Conservation (phyloP, 2,888 invertebrate genomes). For the Stegophylla sp. region DNA sequence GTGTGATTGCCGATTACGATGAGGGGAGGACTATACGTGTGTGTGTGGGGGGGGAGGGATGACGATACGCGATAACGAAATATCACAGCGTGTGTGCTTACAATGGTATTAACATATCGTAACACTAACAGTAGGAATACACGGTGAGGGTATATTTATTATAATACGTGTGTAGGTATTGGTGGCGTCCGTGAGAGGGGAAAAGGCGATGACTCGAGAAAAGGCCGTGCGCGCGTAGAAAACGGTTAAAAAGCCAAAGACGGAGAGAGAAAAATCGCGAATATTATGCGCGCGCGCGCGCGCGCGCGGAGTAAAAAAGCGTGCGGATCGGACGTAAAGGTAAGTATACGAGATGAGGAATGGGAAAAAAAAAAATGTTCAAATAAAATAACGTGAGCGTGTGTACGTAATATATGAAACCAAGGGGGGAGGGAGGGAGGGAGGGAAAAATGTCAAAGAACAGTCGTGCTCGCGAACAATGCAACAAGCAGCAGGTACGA, state of each 20-base stretch:
- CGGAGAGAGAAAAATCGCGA: not conserved
- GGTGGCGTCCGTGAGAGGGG: not conserved
- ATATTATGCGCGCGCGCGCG: too few relatives aligned
- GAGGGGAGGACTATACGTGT: not conserved
- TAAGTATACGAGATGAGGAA: not conserved
- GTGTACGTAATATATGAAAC: not conserved
- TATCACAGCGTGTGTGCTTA: not conserved
- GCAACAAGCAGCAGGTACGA: not conserved
- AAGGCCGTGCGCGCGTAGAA: not conserved
- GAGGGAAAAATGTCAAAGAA: not conserved
- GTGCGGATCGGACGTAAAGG: too few relatives aligned
- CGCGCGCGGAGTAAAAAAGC: not conserved
- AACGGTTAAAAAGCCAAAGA: not conserved
- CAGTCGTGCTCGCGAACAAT: constrained; percentile 45
- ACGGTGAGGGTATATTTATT: too few relatives aligned
- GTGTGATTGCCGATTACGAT: not conserved
- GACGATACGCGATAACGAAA: constrained; percentile 14
- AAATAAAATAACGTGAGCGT: not conserved
- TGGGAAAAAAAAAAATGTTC: not conserved
- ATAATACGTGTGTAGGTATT: not conserved
- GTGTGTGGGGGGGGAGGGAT: not conserved
- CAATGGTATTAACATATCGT: not conserved
- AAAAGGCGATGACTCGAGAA: too few relatives aligned
- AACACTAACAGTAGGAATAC: too few relatives aligned
- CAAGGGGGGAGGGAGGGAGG: not conserved